Percentiles rank a stretch among this genome's conserved stretches.
These are phyloP conservation scores for Acestrorhynchus altus DNA, from an alignment of 2,797 vertebrate species.

Conservation along the genomic window DNA sequence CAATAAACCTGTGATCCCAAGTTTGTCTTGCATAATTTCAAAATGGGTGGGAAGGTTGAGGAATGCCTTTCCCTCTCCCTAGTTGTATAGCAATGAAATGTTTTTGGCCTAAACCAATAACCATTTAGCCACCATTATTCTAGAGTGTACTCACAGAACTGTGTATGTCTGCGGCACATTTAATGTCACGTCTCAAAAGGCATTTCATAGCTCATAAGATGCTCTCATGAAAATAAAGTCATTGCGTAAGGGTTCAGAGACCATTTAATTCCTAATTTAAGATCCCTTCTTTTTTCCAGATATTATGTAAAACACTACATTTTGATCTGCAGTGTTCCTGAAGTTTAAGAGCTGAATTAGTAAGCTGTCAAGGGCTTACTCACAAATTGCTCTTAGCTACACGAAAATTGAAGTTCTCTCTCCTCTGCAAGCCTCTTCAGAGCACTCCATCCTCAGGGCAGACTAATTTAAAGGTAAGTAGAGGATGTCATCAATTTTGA, in stretches of 20 bases:
- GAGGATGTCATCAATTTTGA: conserved; percentile 71
- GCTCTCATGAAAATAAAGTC: conserved; percentile 16
- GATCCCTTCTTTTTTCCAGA: conserved; percentile 22
- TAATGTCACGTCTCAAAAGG: not conserved
- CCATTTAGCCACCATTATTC: not conserved
- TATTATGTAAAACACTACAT: conserved; percentile 32
- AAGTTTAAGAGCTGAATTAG: conserved; percentile 56
- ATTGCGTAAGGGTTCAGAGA: conserved; percentile 32
- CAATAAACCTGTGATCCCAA: no score
- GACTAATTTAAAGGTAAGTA: conserved; percentile 71
- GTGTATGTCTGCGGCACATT: not conserved
- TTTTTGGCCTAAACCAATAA: not conserved
- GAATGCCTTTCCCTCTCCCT: no score
- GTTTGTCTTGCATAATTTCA: no score
- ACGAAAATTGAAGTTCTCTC: conserved; percentile 61
- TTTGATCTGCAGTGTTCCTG: conserved; percentile 47
- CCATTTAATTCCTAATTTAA: conserved; percentile 19
- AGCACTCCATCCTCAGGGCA: conserved; percentile 62
- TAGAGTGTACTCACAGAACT: not conserved
- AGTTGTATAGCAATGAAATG: not conserved
- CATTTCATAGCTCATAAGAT: not conserved
- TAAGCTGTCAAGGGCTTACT: conserved; percentile 56
- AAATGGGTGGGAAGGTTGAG: no score
- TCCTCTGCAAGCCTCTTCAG: conserved; percentile 55
- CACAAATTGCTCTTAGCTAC: conserved; percentile 63